Conservation (phyloP, 2,797 vertebrate species). For the Microtus californicus region DNA sequence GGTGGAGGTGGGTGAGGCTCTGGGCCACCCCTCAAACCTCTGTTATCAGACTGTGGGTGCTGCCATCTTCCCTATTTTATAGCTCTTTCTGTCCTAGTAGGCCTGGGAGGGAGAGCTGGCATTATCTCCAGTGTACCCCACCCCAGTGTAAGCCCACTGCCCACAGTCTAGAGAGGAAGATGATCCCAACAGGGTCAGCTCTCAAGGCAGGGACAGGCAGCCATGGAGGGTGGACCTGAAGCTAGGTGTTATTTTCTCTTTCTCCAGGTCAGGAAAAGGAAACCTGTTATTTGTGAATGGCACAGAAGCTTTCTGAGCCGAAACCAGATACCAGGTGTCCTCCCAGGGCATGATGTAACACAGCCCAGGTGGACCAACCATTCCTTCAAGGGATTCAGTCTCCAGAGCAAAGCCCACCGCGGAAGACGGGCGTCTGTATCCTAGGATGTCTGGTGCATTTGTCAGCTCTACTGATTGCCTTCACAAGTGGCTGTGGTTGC, state of each 20-base stretch:
- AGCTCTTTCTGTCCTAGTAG: neutral
- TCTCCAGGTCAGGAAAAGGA: neutral
- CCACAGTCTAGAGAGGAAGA: rapidly evolving
- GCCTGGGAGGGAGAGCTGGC: too few relatives aligned
- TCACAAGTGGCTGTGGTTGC: neutral
- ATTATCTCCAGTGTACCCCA: too few relatives aligned
- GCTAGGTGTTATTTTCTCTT: neutral
- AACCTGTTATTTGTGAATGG: neutral
- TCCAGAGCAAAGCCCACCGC: neutral
- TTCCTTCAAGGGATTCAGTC: neutral
- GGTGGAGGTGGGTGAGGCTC: neutral
- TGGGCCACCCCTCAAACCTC: neutral
- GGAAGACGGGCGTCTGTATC: neutral
- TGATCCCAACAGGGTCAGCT: neutral
- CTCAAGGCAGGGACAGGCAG: neutral
- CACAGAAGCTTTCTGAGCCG: neutral
- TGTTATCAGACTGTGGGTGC: neutral
- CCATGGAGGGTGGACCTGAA: neutral
- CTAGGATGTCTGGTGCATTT: neutral
- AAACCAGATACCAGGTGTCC: neutral
- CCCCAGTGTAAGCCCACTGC: too few relatives aligned
- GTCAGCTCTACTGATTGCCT: neutral
- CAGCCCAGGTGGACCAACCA: neutral
- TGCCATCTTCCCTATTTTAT: rapidly evolving
- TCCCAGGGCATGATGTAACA: neutral